A percentile compares a stretch with the other conserved stretches of the same genome.
Conservation (phyloP, 2,113 vertebrate genomes). For the Crotalus viridis region DNA sequence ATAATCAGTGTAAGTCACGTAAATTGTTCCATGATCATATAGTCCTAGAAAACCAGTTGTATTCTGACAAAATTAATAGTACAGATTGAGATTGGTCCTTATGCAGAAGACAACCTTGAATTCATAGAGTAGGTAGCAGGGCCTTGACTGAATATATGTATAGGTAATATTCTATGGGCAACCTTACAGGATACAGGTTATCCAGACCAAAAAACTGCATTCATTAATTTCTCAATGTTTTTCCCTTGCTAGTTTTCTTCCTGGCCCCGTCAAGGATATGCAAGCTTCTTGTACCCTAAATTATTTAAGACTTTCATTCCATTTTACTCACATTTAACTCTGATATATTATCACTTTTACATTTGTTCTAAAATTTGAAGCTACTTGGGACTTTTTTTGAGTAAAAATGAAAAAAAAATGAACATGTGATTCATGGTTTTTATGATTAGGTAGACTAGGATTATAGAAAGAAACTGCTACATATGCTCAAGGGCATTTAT, state of each 20-base stretch:
- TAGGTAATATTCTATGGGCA: neutral
- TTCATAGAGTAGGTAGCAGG: neutral
- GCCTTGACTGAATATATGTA: neutral
- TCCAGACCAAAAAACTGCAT: neutral
- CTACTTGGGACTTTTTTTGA: too few species aligned
- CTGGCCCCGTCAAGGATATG: neutral
- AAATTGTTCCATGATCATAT: neutral
- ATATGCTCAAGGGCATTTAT: neutral
- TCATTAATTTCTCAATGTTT: neutral
- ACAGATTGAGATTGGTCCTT: neutral
- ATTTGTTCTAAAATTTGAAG: neutral
- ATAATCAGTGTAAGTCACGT: neutral
- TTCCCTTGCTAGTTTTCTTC: neutral
- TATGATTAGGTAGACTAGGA: too few species aligned
- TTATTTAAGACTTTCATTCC: neutral
- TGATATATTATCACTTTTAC: neutral
- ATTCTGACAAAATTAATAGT: neutral
- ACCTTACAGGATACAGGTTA: neutral
- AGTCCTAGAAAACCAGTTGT: neutral
- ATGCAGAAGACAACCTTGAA: neutral
- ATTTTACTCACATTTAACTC: neutral
- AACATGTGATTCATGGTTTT: too few species aligned
- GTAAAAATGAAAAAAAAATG: too few species aligned
- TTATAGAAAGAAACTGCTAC: neutral
- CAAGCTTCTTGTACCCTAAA: neutral